These are phyloP conservation scores for Hipposideros larvatus DNA, from an alignment of 2,797 vertebrate genomes.

Conservation along the genomic window DNA sequence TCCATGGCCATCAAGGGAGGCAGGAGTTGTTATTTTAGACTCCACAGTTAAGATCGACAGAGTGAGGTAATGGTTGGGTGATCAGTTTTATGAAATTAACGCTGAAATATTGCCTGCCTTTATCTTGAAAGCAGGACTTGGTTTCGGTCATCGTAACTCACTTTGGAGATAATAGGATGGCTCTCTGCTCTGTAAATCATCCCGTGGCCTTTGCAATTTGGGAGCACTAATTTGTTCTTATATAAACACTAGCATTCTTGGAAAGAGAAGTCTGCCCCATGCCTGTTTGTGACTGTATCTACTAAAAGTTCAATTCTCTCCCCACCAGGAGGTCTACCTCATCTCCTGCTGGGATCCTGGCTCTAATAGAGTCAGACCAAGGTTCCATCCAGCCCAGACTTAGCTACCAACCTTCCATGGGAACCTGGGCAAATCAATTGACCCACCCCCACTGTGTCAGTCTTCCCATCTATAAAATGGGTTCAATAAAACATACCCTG, in stretches of 20 bases:
- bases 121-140: background rate
- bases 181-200: background rate
- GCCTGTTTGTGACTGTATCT: background rate
- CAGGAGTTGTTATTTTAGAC: background rate
- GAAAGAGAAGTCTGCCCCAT: background rate
- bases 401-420: background rate
- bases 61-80: background rate
- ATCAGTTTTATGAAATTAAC: conserved; percentile 52
- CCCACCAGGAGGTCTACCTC: background rate
- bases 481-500: background rate
- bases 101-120: conserved; percentile 59
- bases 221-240: background rate
- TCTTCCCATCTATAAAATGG: background rate
- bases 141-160: background rate
- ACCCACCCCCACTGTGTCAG: too few species aligned
- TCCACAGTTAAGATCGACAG: background rate
- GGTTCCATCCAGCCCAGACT: too few species aligned
- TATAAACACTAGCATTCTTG: background rate
- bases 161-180: background rate
- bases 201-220: background rate
- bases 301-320: background rate
- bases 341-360: rapidly evolving
- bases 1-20: rapidly evolving
- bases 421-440: rapidly evolving
- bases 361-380: background rate